These are phyloP conservation scores for Cataglyphis albicans DNA, from an alignment of 2,888 invertebrate genomes.

Conservation along the genomic window DNA sequence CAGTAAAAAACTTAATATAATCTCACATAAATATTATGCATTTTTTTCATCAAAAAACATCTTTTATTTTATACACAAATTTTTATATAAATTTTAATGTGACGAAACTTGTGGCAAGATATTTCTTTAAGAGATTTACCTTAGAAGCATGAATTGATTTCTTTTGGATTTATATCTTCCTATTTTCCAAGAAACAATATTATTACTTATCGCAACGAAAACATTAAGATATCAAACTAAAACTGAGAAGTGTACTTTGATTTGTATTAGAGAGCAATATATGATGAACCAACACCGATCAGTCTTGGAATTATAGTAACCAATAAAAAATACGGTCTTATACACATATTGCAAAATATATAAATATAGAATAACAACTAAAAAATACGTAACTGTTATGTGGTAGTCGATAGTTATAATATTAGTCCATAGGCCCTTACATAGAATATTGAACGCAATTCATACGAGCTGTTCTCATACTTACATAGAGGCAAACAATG, in stretches of 20 bases:
- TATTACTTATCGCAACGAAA: conserved; percentile 1
- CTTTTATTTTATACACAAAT: neutral
- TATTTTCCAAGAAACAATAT: neutral
- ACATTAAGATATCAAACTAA: conserved; percentile 25
- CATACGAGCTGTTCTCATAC: conserved; percentile 65
- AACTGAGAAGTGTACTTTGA: conserved; percentile 25
- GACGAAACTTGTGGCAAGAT: neutral
- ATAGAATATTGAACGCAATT: conserved; percentile 69
- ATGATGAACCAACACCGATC: conserved; percentile 85
- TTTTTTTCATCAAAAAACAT: too few relatives aligned
- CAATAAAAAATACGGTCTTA: conserved; percentile 82
- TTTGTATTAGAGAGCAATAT: conserved; percentile 76
- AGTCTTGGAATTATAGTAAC: conserved; percentile 85
- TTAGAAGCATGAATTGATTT: neutral
- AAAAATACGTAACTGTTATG: conserved; percentile 80
- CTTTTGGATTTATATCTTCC: conserved; percentile 19
- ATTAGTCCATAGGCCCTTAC: conserved; percentile 76
- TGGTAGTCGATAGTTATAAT: conserved; percentile 78
- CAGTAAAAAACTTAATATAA: neutral
- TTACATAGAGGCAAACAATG: conserved; percentile 71
- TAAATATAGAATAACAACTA: conserved; percentile 84
- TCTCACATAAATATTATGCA: neutral
- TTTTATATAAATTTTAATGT: neutral
- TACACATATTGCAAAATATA: conserved; percentile 83
- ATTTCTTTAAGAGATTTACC: neutral